Percentiles rank a stretch among this genome's conserved stretches.
phyloP scores from a whole-genome alignment of 2,797 vertebrate species.

The Merluccius polli region DNA sequence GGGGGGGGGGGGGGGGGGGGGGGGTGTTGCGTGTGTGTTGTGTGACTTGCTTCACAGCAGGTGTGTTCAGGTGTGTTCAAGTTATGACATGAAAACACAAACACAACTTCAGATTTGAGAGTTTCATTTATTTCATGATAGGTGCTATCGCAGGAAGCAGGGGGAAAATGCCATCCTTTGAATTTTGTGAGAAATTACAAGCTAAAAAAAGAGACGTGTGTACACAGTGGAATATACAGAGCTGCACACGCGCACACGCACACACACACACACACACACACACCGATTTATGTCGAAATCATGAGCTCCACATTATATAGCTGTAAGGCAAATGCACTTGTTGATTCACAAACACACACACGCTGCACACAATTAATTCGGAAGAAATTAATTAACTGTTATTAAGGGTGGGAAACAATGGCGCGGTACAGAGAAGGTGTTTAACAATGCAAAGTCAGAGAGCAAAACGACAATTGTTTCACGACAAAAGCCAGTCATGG shows the following conservation, averaged over 20 bases:
- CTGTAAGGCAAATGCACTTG: background rate
- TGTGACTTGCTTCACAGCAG: background rate
- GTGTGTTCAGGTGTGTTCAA: background rate
- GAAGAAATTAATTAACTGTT: slow-evolving; percentile 64
- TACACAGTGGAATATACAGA: slow-evolving; percentile 9
- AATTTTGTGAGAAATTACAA: background rate
- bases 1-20: no score
- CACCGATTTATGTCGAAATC: background rate
- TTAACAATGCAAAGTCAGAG: slow-evolving; percentile 55
- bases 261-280: background rate
- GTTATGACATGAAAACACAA: background rate
- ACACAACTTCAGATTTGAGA: background rate
- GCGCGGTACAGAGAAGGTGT: slow-evolving; percentile 48
- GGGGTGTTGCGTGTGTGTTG: no score
- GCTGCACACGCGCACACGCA: slow-evolving; percentile 7
- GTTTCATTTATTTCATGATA: background rate
- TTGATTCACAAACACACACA: background rate
- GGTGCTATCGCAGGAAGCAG: background rate
- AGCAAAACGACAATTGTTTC: slow-evolving; percentile 11
- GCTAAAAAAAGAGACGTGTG: slow-evolving; percentile 4
- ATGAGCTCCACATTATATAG: background rate
- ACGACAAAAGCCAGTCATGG: slow-evolving; percentile 50
- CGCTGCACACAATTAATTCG: slow-evolving; percentile 43
- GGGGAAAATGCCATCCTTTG: background rate
- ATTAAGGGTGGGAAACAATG: slow-evolving; percentile 55